phyloP scores from a whole-genome alignment of 2,888 invertebrate genomes.

The Vesta saturnalis region DNA sequence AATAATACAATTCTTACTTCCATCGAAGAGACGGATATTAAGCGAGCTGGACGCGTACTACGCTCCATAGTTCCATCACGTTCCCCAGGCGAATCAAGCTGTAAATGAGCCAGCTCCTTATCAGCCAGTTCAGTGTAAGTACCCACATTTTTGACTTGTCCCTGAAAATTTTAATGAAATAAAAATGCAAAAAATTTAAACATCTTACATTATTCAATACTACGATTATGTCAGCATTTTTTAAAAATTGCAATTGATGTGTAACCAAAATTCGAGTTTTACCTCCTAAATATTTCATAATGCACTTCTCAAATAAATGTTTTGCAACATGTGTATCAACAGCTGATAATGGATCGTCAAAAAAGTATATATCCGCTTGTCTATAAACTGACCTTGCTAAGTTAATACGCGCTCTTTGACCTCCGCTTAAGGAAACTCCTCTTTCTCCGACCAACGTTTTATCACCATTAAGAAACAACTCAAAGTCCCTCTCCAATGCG shows the following conservation, averaged over 20 bases:
- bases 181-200: not conserved
- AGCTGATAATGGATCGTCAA: conserved; percentile 84
- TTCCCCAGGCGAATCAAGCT: conserved; percentile 50
- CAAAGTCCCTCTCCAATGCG: conserved; percentile 74
- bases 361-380: conserved; percentile 78
- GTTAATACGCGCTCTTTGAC: conserved; percentile 82
- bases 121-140: conserved; percentile 68
- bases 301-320: conserved; percentile 79
- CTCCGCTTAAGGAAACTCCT: conserved; percentile 81
- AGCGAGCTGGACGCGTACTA: conserved; percentile 32
- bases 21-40: conserved; percentile 48
- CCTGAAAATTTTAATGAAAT: conserved; percentile 59
- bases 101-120: conserved; percentile 56
- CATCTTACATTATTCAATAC: conserved; percentile 68
- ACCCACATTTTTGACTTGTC: conserved; percentile 69
- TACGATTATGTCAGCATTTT: conserved; percentile 71
- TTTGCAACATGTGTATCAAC: conserved; percentile 82
- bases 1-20: not conserved
- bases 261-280: conserved; percentile 82
- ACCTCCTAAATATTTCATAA: conserved; percentile 65
- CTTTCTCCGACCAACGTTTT: conserved; percentile 80
- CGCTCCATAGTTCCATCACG: conserved; percentile 26
- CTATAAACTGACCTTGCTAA: conserved; percentile 81
- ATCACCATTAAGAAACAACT: conserved; percentile 76
- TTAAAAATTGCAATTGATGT: conserved; percentile 83